Conservation (phyloP, 2,113 vertebrate species). For the Entelurus aequoreus region DNA sequence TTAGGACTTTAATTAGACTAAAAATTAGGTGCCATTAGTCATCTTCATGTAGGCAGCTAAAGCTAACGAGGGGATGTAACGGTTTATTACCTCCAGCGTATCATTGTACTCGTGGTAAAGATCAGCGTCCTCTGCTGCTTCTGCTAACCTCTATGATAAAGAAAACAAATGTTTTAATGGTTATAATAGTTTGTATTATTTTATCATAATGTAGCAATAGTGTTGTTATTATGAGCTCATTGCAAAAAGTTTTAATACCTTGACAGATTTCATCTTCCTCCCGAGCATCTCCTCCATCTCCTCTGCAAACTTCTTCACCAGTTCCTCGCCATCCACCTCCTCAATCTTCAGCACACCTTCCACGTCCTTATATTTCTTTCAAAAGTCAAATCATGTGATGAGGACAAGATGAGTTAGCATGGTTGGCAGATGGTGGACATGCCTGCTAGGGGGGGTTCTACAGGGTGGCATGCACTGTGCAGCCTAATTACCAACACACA, state of each 20-base stretch:
- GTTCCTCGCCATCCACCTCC: slow-evolving; percentile 86
- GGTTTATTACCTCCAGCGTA: slow-evolving; percentile 78
- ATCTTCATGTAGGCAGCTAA: too few relatives aligned
- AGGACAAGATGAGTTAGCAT: slow-evolving; percentile 9
- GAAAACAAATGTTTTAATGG: slow-evolving; percentile 12
- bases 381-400: not conserved
- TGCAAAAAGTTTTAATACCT: slow-evolving; percentile 65
- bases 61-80: not conserved
- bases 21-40: too few relatives aligned
- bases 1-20: too few relatives aligned
- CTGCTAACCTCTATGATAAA: slow-evolving; percentile 78
- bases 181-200: not conserved
- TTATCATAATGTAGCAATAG: not conserved
- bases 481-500: slow-evolving; percentile 43
- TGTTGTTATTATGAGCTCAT: not conserved
- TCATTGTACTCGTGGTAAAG: slow-evolving; percentile 86
- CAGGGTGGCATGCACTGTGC: slow-evolving; percentile 31
- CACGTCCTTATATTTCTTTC: slow-evolving; percentile 89
- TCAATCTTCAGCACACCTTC: slow-evolving; percentile 83
- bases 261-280: slow-evolving; percentile 88
- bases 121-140: slow-evolving; percentile 89
- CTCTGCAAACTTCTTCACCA: slow-evolving; percentile 86
- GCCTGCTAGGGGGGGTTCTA: slow-evolving; percentile 40
- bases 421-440: slow-evolving; percentile 51
- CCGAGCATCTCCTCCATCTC: slow-evolving; percentile 94